Base-by-base conservation (phyloP, 2,113 vertebrate species). In the Andinoacara biseriatus region DNA sequence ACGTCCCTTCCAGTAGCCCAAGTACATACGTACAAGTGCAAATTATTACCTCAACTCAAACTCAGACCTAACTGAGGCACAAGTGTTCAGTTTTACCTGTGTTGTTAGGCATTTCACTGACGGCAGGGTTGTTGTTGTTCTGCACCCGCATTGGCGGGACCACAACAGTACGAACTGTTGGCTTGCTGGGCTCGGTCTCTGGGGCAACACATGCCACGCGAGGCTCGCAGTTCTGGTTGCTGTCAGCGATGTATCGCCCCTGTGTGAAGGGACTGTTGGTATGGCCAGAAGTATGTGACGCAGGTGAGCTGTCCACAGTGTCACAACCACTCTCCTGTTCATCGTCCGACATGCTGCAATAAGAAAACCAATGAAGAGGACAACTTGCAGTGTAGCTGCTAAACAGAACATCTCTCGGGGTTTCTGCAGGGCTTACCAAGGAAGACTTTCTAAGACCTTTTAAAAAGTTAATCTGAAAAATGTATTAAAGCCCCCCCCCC, bases 251-350 rank as follows among this genome's bases (percentile, higher is more conserved):
- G 94, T 97, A 99, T 75, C 92, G 94, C 20, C 93, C 94, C 90
- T 96, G 95, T 80, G 95, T 87, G 93, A 98, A 99, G 0, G 97
- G 97, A 92, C 97, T 97, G 90, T 95, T 96, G 60, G 83, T 89
- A 0, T 95, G 97, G 63, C 96, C 96, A 0, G 97, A 98, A 74
- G 97, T 96, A 58, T 98, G 96, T 0, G 98, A 98, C 14, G 96
- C 90, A 58, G 97, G 97, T 17, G 97, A 98, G 87, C 97, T 96
- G 80, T 97, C 97, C 89, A 98, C 98, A 0, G 97, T 97, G 87
- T 99, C 97, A 89, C 98, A 99, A 14, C 97, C 96, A 18, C 97
- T 99, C 87, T 99, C 97, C 82, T 96, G 97, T 58, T 99, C 98
- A 0, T 99, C 98, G 31, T 99, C 98, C 5, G 98, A 99, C 96